Evolutionary conservation across 64 coral and sea anemone species (phyloP).

Genomic region (Pocillopora verrucosa): DNA sequence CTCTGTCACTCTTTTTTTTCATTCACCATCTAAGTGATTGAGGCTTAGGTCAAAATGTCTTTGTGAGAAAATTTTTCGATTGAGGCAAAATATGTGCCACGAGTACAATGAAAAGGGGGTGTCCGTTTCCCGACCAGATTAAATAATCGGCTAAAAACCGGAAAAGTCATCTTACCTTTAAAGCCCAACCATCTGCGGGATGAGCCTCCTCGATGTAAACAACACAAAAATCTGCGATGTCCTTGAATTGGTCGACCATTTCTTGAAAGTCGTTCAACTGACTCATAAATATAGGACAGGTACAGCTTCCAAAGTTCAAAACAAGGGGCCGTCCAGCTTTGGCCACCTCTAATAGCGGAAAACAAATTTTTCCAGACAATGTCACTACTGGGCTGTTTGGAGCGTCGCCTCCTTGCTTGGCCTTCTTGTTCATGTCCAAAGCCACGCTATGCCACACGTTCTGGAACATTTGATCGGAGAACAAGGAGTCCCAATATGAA

Average conservation of each 20-base stretch:
- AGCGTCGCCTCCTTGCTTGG: conserved; percentile 7
- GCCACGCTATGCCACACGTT: conserved; percentile 48
- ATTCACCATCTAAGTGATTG: no score
- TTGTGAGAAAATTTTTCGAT: no score
- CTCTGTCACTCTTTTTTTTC: no score
- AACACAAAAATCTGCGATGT: conserved; percentile 79
- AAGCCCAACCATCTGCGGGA: conserved; percentile 86
- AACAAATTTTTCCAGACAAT: conserved; percentile 15
- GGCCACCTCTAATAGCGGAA: conserved; percentile 38
- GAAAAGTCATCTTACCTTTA: conserved; percentile 51
- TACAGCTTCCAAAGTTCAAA: conserved; percentile 82
- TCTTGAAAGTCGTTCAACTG: conserved; percentile 55
- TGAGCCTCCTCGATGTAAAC: conserved; percentile 91
- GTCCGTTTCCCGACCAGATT: not conserved
- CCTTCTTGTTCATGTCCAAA: conserved; percentile 60
- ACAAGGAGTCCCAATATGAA: conserved; percentile 54
- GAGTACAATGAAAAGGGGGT: not conserved
- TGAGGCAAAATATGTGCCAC: no score
- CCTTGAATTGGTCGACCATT: conserved; percentile 66
- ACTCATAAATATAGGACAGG: conserved; percentile 77
- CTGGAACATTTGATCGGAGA: conserved; percentile 47
- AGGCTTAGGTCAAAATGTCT: no score
- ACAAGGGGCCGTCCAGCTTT: conserved; percentile 60
- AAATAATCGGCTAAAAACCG: not conserved
- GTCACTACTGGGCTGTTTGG: conserved; percentile 28